phyloP scores from a whole-genome alignment of 2,113 vertebrate genomes.

The Condylura cristata region DNA sequence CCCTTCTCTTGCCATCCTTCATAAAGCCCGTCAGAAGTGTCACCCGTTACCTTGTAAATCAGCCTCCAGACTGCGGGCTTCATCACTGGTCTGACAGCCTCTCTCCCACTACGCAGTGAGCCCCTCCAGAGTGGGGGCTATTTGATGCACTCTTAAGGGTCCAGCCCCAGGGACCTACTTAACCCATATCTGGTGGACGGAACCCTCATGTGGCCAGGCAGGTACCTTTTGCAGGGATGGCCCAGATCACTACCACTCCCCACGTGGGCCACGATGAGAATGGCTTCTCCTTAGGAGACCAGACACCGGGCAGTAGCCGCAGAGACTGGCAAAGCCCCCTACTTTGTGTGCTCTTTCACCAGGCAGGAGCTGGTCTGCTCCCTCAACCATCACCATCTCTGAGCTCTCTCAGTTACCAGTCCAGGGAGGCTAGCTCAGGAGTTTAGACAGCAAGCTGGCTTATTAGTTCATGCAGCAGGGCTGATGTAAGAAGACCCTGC shows the following conservation, averaged over 20 bases:
- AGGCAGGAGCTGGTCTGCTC: neutral
- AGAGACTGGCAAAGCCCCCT: neutral
- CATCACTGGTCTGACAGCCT: neutral
- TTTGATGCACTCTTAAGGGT: neutral
- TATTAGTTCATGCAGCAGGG: neutral
- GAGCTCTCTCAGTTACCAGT: neutral
- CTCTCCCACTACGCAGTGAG: neutral
- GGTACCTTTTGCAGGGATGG: neutral
- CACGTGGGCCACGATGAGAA: neutral
- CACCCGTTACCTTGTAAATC: neutral
- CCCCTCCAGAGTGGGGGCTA: neutral
- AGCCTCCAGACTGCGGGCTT: neutral
- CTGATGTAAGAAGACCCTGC: neutral
- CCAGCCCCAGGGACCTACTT: neutral
- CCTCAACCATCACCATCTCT: neutral
- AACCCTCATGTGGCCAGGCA: neutral
- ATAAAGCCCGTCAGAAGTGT: neutral
- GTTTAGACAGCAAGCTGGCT: neutral
- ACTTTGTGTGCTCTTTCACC: neutral
- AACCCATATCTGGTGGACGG: neutral
- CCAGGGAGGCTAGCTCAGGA: neutral
- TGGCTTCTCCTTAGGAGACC: neutral
- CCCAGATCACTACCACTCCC: neutral
- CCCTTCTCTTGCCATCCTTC: neutral
- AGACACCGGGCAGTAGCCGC: neutral